Conservation (phyloP, 1,140 invertebrate species). For the Helicoverpa armigera region DNA sequence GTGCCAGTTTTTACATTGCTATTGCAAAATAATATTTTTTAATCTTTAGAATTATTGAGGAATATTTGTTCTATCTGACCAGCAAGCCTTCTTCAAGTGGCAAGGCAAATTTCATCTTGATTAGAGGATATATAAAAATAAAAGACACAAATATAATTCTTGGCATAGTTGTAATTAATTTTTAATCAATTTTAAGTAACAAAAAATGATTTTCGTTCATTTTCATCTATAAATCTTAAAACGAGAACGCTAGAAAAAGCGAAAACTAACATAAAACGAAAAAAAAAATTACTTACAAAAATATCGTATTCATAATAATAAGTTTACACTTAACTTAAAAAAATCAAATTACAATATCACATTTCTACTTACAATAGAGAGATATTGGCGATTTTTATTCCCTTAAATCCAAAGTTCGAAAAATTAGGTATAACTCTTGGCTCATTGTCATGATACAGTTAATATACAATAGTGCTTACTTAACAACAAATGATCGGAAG, state of each 20-base stretch:
- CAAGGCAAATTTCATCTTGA: too few species aligned
- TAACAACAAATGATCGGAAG: conserved; percentile 79
- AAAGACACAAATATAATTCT: conserved; percentile 73
- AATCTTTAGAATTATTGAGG: too few species aligned
- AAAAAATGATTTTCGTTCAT: conserved; percentile 81
- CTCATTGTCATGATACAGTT: conserved; percentile 68
- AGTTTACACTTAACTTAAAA: conserved; percentile 84
- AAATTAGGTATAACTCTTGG: conserved; percentile 73
- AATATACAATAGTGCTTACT: conserved; percentile 69
- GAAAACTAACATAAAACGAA: conserved; percentile 82
- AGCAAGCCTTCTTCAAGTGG: too few species aligned
- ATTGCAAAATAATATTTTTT: too few species aligned
- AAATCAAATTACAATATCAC: conserved; percentile 86
- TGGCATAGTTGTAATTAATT: conserved; percentile 86
- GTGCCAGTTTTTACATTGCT: too few species aligned
- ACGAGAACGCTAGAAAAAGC: conserved; percentile 81
- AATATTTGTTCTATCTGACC: too few species aligned
- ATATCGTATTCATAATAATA: conserved; percentile 83
- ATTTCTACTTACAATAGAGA: conserved; percentile 86
- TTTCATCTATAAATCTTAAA: conserved; percentile 79
- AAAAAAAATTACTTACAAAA: conserved; percentile 85
- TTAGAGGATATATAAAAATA: conserved; percentile 52
- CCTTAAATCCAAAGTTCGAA: conserved; percentile 71
- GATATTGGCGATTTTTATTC: conserved; percentile 79
- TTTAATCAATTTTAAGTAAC: conserved; percentile 87